These are phyloP conservation scores for Drosophila repleta DNA, from an alignment of 1,140 invertebrate species.

Conservation along the genomic window DNA sequence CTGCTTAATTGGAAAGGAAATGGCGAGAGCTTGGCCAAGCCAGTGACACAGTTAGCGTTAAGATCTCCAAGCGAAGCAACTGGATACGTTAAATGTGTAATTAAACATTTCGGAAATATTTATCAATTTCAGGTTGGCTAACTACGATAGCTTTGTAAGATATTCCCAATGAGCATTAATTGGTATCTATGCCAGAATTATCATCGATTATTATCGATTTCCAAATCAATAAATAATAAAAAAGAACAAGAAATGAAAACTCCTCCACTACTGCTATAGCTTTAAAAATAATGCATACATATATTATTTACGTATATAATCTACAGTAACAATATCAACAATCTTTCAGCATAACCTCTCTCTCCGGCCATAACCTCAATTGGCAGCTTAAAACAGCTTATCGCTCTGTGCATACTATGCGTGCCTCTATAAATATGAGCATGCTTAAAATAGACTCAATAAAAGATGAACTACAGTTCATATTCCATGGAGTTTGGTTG, in stretches of 20 bases:
- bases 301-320: no score
- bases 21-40: conserved; percentile 10
- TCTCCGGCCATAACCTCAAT: no score
- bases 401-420: neutral
- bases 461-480: conserved; percentile 16
- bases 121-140: neutral
- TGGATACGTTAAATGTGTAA: neutral
- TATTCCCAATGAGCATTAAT: no score
- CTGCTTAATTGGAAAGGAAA: conserved; percentile 70
- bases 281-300: no score
- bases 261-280: no score
- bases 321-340: no score
- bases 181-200: no score
- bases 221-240: no score
- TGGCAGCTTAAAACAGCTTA: no score
- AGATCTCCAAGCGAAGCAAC: neutral
- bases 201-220: no score
- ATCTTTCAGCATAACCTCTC: no score
- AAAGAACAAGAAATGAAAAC: no score
- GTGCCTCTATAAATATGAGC: conserved; percentile 34
- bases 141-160: neutral
- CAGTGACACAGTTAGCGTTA: neutral
- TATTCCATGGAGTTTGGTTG: conserved; percentile 15
- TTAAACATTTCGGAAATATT: neutral
- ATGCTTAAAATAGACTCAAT: neutral